Evolutionary conservation across 1,140 invertebrate species (phyloP).

Genomic region (Helicoverpa zea): DNA sequence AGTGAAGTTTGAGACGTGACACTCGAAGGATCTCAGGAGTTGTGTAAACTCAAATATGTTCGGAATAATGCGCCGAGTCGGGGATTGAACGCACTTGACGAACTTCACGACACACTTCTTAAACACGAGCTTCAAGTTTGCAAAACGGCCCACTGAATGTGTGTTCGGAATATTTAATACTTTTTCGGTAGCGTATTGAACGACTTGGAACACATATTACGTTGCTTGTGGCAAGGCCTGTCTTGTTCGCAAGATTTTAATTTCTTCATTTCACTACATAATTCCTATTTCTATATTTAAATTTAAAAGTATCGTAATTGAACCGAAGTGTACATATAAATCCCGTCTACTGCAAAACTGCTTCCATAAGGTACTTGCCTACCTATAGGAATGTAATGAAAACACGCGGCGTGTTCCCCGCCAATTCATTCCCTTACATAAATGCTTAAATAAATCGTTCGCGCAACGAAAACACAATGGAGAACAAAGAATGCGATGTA

Average conservation of each 20-base stretch:
- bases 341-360: no score
- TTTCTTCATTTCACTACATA: no score
- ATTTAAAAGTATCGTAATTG: no score
- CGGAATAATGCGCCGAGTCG: slow-evolving; percentile 27
- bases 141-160: background rate
- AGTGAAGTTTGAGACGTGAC: slow-evolving; percentile 21
- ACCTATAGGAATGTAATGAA: no score
- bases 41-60: slow-evolving; percentile 37
- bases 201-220: no score
- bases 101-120: background rate
- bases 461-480: background rate
- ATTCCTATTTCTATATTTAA: no score
- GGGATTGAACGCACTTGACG: slow-evolving; percentile 3
- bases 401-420: background rate
- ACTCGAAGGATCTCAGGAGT: background rate
- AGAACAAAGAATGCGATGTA: slow-evolving; percentile 4
- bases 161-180: slow-evolving; percentile 16
- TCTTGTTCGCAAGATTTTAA: no score
- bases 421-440: background rate
- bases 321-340: no score
- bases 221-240: no score
- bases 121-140: slow-evolving; percentile 3
- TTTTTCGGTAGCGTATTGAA: no score
- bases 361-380: no score
- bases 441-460: background rate